Evolutionary conservation across 2,888 invertebrate species (phyloP), one percentile per base, ranked within the genome.

Genomic region (Hanleya hanleyi): DNA sequence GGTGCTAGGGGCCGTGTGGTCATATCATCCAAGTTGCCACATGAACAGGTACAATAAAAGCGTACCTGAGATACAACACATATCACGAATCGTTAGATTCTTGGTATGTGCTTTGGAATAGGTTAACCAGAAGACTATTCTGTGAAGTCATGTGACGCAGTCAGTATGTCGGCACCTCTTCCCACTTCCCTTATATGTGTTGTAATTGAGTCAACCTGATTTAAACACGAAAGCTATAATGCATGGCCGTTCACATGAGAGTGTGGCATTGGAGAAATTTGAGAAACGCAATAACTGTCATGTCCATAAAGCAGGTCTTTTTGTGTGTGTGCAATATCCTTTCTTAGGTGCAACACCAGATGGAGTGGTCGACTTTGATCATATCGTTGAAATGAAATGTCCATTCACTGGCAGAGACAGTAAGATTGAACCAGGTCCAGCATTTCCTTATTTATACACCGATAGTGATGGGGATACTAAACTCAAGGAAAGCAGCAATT

Each of bases 331-430:
- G 9, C 41, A 41, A 41, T 41, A 12, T 41, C 41, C 41, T 12
- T 41, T 12, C 18, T 41, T 41, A 18, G 41, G 9, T 12, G 41
- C 41, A 12, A 18, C 41, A 12, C 41, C 41, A 12, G 41, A 41
- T 41, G 41, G 41, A 12, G 41, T 41, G 18, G 18, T 33, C 32
- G 18, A 64, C 35, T 6, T 15, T 26, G 12, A n/a, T 15, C 26
- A 57, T 57, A 29, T n/a, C 9, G 22, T 57, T 29, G 57, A 57
- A 57, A n/a, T 57, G 12, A 57, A 57, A n/a, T 57, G 57, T n/a
- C 57, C 57, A 15, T 57, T 9, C 22, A 57, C 9, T 29, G 57
- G 57, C 9, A 57, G 22, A 26, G 29, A 57, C 22, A 57, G 57
- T 57, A 9, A 22, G 22, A 57, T 57, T 15, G 12, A 57, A 26